Percentiles rank a stretch among this genome's conserved stretches.
Evolutionary conservation across 2,797 vertebrate species (phyloP).

Genomic region (Glyptemys insculpta): DNA sequence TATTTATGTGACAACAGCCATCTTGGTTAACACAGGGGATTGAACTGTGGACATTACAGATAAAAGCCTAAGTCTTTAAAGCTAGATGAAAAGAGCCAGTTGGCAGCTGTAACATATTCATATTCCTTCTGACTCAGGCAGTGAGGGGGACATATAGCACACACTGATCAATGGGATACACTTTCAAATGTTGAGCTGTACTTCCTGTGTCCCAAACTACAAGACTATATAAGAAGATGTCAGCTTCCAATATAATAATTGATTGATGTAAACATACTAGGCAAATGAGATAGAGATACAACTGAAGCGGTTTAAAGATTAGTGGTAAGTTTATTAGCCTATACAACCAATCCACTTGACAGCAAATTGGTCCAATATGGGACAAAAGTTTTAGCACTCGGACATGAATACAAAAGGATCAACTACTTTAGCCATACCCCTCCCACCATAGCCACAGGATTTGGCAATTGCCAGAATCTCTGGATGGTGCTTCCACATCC

Average conservation of each 20-base stretch:
- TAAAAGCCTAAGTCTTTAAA: not conserved
- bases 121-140: too few relatives aligned
- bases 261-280: not conserved
- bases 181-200: not conserved
- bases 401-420: not conserved
- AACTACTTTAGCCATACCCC: fast-evolving
- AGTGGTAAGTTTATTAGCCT: not conserved
- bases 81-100: not conserved
- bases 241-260: not conserved
- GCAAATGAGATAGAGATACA: not conserved
- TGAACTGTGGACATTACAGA: not conserved
- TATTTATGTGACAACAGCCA: not conserved
- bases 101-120: not conserved
- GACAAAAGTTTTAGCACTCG: not conserved
- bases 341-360: not conserved
- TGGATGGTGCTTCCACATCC: not conserved
- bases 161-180: not conserved
- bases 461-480: not conserved
- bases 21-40: not conserved
- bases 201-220: not conserved
- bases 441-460: not conserved
- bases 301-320: not conserved
- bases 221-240: not conserved
- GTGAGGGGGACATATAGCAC: too few relatives aligned
- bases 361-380: not conserved